Conservation (phyloP, 2,888 invertebrate species). For the Pyralis farinalis region DNA sequence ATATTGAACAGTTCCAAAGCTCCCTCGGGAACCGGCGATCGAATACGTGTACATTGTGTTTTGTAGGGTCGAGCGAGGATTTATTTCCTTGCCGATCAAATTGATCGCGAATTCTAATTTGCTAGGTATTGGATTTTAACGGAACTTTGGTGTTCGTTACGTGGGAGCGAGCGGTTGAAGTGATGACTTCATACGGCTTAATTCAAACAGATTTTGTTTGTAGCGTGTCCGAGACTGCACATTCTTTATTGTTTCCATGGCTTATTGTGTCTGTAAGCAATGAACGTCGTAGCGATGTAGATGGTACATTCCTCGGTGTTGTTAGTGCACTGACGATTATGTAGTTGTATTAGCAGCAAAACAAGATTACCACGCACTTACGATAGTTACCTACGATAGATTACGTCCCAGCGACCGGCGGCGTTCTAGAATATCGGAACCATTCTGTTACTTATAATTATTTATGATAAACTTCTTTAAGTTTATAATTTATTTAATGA, state of each 20-base stretch:
- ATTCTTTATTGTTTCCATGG: conserved; percentile 10
- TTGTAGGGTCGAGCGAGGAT: conserved; percentile 18
- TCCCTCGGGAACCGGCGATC: conserved; percentile 40
- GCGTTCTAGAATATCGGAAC: too few relatives aligned
- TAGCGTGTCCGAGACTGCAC: conserved; percentile 3
- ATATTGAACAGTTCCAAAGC: conserved; percentile 5
- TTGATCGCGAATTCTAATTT: conserved; percentile 4
- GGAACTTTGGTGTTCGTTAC: conserved; percentile 33
- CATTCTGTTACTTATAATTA: too few relatives aligned
- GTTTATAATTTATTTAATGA: too few relatives aligned
- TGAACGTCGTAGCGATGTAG: conserved; percentile 12
- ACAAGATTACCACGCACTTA: not conserved
- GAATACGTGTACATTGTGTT: conserved; percentile 25
- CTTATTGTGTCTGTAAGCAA: conserved; percentile 10
- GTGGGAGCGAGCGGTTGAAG: conserved; percentile 43
- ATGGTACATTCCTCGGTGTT: conserved; percentile 14
- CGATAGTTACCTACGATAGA: not conserved
- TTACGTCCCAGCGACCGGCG: not conserved
- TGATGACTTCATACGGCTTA: conserved; percentile 46
- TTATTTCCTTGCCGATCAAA: conserved; percentile 22
- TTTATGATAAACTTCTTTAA: too few relatives aligned
- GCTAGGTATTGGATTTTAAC: conserved; percentile 31
- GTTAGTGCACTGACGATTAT: not conserved
- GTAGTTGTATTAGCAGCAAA: not conserved
- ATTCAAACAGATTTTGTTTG: conserved; percentile 12